A percentile compares a stretch with the other conserved stretches of the same genome.
phyloP scores from a whole-genome alignment of 2,113 vertebrate genomes.

The Megaleporinus macrocephalus region DNA sequence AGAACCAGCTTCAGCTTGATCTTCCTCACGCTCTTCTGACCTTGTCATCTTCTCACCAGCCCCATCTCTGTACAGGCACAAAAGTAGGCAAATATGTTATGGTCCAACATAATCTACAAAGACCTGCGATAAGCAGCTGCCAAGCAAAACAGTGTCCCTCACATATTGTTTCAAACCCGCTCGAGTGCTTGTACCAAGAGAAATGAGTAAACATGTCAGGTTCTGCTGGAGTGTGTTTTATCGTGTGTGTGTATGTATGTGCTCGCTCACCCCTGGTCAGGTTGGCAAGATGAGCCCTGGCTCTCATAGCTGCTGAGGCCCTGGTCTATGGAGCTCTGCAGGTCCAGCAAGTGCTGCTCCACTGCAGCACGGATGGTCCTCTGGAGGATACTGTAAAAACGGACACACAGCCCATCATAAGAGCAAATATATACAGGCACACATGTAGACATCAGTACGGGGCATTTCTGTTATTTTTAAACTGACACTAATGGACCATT shows the following conservation, averaged over 20 bases:
- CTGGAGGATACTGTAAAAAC: slow-evolving; percentile 84
- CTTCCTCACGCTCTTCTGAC: slow-evolving; percentile 32
- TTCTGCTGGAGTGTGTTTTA: not conserved
- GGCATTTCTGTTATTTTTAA: too few species aligned
- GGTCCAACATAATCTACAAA: not conserved
- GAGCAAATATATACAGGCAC: not conserved
- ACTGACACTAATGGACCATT: too few species aligned
- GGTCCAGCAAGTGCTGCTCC: slow-evolving; percentile 90
- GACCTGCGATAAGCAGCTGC: not conserved
- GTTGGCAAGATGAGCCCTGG: slow-evolving; percentile 63
- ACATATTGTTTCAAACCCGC: not conserved
- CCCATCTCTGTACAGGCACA: slow-evolving; percentile 23
- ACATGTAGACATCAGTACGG: not conserved
- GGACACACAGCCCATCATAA: slow-evolving; percentile 34
- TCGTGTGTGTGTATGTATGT: not conserved
- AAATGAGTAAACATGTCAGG: not conserved
- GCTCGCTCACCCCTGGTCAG: slow-evolving; percentile 42
- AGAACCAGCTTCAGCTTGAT: slow-evolving; percentile 25
- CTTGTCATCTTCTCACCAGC: slow-evolving; percentile 30
- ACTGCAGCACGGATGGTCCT: slow-evolving; percentile 91
- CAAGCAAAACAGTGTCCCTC: not conserved
- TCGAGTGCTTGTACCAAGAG: not conserved
- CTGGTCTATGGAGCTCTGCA: slow-evolving; percentile 89
- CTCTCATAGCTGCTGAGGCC: slow-evolving; percentile 75
- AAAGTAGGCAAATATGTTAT: not conserved